Evolutionary conservation across 2,888 invertebrate species (phyloP), one percentile per base, ranked within the genome.

Genomic region (Lypha dubia): DNA sequence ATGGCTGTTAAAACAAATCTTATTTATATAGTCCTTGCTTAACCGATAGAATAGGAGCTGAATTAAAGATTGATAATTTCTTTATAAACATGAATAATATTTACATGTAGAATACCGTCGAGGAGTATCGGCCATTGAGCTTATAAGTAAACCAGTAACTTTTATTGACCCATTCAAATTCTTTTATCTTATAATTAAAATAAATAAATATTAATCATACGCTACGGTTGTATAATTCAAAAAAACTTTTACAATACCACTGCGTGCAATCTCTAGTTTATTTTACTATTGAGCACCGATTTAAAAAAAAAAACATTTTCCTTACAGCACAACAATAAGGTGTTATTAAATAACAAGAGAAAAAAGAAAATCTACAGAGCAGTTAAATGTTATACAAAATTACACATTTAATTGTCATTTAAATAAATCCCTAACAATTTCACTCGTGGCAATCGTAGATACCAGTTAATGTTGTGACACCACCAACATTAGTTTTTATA

Each of bases 391-490:
- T 51, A 70, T 75, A 41, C 63, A 53, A 70, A 76, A 63, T 75
- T 56, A 81, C 28, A 73, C 62, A 81, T 80, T 81, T 84, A 81
- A 81, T 84, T 84, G 84, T 74, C 77, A 84, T 84, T 84, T 81
- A 76, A 84, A 68, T 68, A 84, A 84, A 84, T 77, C 67, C 76
- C 73, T 20, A 58, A 83, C 63, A 63, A 74, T 73, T 68, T 73
- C 9, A 38, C 56, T 46, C 32, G 53, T 70, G 49, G 70, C 70
- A 81, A 76, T 81, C 81, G 44, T 70, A 81, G 81, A 76, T 81
- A 56, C 20, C 38, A 62, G 35, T 81, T 63, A 82, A 70, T 76
- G 81, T 76, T 62, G 62, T 81, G 68, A 81, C 81, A 81, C 62
- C 81, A 81, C 62, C 62, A 70, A 60, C 75, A 81, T 75, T 79